Evolutionary conservation across 2,113 vertebrate species (phyloP).

Genomic region (Oncorhynchus mykiss): DNA sequence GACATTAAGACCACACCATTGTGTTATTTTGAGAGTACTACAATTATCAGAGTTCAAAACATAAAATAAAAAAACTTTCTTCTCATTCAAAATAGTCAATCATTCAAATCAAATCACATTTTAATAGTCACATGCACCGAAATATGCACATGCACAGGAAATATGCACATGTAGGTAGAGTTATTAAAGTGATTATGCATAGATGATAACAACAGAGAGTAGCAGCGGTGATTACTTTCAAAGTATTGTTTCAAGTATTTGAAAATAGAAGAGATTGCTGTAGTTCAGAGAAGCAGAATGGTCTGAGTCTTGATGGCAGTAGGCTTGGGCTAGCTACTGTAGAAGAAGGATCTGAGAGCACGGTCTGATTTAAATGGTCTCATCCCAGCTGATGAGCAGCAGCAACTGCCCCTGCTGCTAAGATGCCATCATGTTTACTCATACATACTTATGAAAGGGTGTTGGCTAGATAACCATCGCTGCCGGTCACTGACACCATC

Average conservation of each 20-base stretch:
- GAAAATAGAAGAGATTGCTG: neutral
- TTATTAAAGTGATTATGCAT: too few species aligned
- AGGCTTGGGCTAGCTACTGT: neutral
- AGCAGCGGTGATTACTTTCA: neutral
- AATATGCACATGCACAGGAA: too few species aligned
- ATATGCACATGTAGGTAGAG: too few species aligned
- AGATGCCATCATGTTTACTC: conserved; percentile 48
- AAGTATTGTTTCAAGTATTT: neutral
- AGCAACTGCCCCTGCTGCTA: conserved; percentile 28
- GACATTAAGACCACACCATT: neutral
- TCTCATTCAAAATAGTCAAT: too few species aligned
- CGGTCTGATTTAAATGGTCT: neutral
- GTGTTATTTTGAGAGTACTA: too few species aligned
- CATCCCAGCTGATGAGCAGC: conserved; percentile 25
- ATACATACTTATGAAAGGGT: conserved; percentile 36
- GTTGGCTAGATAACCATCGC: conserved; percentile 1
- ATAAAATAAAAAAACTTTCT: neutral
- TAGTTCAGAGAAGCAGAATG: neutral
- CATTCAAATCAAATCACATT: too few species aligned
- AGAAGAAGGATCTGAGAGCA: too few species aligned
- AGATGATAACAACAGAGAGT: too few species aligned
- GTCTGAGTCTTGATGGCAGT: neutral
- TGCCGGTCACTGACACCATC: conserved; percentile 4
- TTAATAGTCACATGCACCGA: too few species aligned
- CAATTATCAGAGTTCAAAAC: too few species aligned